Percentiles rank a stretch among this genome's conserved stretches.
phyloP scores from a whole-genome alignment of 1,140 invertebrate species.

The Bombus ignitus region DNA sequence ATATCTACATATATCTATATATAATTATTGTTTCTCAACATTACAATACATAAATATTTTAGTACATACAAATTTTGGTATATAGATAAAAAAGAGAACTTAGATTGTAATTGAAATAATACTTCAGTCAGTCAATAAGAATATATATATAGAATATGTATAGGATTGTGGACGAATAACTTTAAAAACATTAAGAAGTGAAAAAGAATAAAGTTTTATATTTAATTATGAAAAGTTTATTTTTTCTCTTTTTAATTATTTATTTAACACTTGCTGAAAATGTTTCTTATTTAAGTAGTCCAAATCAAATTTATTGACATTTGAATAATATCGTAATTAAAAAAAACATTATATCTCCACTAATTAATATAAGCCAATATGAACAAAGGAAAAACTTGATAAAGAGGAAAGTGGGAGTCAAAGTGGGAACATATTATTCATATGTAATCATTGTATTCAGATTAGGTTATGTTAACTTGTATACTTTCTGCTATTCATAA shows the following conservation, averaged over 20 bases:
- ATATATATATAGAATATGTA: no score
- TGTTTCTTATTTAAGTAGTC: background rate
- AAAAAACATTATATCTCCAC: background rate
- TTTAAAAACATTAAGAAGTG: background rate
- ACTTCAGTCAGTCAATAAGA: no score
- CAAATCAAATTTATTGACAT: background rate
- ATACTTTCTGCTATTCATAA: background rate
- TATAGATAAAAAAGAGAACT: background rate
- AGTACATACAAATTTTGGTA: background rate
- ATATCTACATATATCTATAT: background rate
- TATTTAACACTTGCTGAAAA: background rate
- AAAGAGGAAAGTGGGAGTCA: background rate
- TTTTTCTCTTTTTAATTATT: background rate
- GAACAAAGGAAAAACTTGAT: background rate
- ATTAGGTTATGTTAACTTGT: constrained; percentile 6
- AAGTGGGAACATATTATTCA: background rate
- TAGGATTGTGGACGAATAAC: background rate
- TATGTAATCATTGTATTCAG: background rate
- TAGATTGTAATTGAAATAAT: background rate
- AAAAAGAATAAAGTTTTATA: no score
- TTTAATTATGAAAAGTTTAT: background rate
- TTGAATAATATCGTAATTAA: background rate
- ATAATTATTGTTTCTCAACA: background rate
- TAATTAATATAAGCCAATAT: background rate
- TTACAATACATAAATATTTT: background rate